Evolutionary conservation across 2,113 vertebrate genomes (phyloP).

Genomic region (Cisticola juncidis): DNA sequence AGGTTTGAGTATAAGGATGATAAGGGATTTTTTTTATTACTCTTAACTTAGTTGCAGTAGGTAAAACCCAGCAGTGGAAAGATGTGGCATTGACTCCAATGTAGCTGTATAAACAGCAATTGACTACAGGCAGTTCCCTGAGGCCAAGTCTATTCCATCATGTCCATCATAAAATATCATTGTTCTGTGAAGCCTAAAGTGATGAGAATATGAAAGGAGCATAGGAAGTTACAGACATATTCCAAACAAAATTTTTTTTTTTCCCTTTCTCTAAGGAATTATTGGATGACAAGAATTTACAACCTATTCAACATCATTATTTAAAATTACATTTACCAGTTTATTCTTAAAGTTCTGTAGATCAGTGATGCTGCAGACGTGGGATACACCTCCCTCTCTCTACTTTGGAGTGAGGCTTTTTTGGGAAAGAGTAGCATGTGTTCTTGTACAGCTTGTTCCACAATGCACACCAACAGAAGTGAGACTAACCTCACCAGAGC

Average conservation of each 20-base stretch:
- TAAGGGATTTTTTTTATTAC: neutral
- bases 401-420: neutral
- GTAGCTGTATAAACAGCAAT: neutral
- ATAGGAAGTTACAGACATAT: neutral
- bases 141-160: neutral
- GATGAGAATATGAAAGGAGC: neutral
- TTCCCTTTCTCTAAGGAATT: neutral
- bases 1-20: neutral
- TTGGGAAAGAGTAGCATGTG: neutral
- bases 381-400: neutral
- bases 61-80: neutral
- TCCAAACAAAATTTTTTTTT: neutral
- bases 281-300: neutral
- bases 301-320: neutral
- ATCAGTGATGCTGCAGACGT: neutral
- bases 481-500: neutral
- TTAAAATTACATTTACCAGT: neutral
- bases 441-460: neutral
- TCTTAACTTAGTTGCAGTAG: neutral
- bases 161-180: neutral
- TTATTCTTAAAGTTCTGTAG: neutral
- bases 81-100: neutral
- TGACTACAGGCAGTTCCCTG: neutral
- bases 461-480: neutral
- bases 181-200: neutral